A percentile compares a stretch with the other conserved stretches of the same genome.
Evolutionary conservation across 1,140 invertebrate species (phyloP).

Genomic region (Scaptomyza montana): DNA sequence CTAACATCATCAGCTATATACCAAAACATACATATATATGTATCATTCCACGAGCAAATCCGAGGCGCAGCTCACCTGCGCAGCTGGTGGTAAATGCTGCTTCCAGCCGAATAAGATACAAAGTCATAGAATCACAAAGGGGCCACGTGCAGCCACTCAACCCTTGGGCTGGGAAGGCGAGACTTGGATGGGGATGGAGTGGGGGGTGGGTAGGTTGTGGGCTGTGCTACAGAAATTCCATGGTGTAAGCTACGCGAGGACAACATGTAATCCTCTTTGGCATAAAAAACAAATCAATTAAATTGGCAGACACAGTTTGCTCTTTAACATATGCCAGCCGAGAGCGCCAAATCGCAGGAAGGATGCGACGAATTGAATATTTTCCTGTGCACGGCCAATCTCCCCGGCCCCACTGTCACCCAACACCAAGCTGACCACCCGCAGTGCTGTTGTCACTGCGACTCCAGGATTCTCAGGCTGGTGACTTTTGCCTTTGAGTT

Average conservation of each 20-base stretch:
- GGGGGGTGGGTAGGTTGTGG: not conserved
- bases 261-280: conserved; percentile 78
- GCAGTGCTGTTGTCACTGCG: conserved; percentile 65
- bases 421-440: conserved; percentile 51
- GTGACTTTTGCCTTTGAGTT: conserved; percentile 21
- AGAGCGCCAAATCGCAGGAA: conserved; percentile 54
- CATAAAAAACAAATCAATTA: conserved; percentile 84
- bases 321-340: conserved; percentile 36
- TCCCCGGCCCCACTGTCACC: not conserved
- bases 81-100: conserved; percentile 74
- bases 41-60: not conserved
- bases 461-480: conserved; percentile 13
- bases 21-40: not conserved
- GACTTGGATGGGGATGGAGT: no score
- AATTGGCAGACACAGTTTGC: conserved; percentile 59
- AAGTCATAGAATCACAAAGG: conserved; percentile 47
- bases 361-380: conserved; percentile 83
- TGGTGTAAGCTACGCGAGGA: conserved; percentile 71
- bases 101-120: conserved; percentile 25
- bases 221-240: conserved; percentile 33
- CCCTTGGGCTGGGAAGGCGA: conserved; percentile 14
- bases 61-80: conserved; percentile 68
- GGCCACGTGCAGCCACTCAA: conserved; percentile 78
- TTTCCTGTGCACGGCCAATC: conserved; percentile 57
- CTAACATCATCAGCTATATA: conserved; percentile 8